Evolutionary conservation across 1,140 invertebrate species (phyloP).

Genomic region (Caenorhabditis inopinata): DNA sequence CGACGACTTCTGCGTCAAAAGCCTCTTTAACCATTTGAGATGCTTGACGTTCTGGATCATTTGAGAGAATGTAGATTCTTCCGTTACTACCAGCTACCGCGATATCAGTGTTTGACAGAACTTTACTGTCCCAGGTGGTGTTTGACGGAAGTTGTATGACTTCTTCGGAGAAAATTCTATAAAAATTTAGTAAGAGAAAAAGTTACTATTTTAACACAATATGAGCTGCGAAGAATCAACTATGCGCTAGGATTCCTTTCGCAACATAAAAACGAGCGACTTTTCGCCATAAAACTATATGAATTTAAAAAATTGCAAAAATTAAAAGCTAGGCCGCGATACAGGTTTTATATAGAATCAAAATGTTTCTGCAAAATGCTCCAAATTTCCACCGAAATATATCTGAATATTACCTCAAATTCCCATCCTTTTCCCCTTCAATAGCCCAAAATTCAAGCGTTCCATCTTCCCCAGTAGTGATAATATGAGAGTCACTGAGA

Average conservation of each 20-base stretch:
- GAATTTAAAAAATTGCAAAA: no score
- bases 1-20: slow-evolving; percentile 71
- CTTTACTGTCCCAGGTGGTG: slow-evolving; percentile 75
- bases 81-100: slow-evolving; percentile 84
- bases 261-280: no score
- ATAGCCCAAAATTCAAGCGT: neutral
- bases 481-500: slow-evolving; percentile 70
- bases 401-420: no score
- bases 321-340: no score
- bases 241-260: no score
- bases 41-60: slow-evolving; percentile 74
- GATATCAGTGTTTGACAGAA: slow-evolving; percentile 86
- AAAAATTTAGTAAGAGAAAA: no score
- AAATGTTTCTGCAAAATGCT: no score
- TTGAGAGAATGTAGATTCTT: slow-evolving; percentile 80
- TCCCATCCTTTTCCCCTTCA: neutral
- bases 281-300: no score
- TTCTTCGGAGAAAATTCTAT: neutral
- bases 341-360: no score
- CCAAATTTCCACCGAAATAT: no score
- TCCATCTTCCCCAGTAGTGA: slow-evolving; percentile 5
- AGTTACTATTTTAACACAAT: no score
- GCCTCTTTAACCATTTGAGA: slow-evolving; percentile 70
- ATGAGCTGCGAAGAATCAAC: no score
- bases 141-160: neutral